Conservation (phyloP, 1,140 invertebrate genomes). For the Eumaeus atala region DNA sequence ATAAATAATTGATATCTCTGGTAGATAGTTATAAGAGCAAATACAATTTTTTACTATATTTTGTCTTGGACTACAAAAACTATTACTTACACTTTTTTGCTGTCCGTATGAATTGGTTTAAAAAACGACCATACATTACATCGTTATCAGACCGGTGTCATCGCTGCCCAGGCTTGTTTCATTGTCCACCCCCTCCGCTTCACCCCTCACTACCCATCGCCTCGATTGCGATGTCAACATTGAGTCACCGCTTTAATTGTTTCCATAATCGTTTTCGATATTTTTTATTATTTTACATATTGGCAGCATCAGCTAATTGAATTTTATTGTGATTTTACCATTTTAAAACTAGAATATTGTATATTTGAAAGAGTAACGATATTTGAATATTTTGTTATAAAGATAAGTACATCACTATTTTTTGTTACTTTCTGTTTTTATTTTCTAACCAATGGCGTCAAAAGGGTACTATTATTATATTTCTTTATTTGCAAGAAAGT, state of each 20-base stretch:
- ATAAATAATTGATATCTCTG: constrained; percentile 1
- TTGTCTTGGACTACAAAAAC: background rate
- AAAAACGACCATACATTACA: constrained; percentile 8
- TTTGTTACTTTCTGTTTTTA: too few species aligned
- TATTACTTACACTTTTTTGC: background rate
- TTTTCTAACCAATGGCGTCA: too few species aligned
- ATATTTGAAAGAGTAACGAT: background rate
- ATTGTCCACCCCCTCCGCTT: background rate
- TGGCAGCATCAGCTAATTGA: background rate
- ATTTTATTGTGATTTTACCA: background rate
- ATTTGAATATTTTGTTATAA: too few species aligned
- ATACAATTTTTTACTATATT: background rate
- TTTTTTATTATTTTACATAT: constrained; percentile 1
- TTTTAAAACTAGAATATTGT: constrained; percentile 1
- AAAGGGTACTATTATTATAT: too few species aligned
- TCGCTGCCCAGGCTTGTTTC: constrained; percentile 1
- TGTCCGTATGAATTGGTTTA: background rate
- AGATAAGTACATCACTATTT: too few species aligned
- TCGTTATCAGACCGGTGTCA: constrained; percentile 5
- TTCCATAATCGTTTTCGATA: constrained; percentile 6
- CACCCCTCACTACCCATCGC: background rate
- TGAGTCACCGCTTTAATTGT: constrained; percentile 1
- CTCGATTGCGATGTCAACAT: background rate
- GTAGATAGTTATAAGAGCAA: background rate
- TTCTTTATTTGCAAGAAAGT: too few species aligned